A percentile compares a stretch with the other conserved stretches of the same genome.
These are phyloP conservation scores for Parambassis ranga DNA, from an alignment of 2,797 vertebrate species.

Conservation along the genomic window DNA sequence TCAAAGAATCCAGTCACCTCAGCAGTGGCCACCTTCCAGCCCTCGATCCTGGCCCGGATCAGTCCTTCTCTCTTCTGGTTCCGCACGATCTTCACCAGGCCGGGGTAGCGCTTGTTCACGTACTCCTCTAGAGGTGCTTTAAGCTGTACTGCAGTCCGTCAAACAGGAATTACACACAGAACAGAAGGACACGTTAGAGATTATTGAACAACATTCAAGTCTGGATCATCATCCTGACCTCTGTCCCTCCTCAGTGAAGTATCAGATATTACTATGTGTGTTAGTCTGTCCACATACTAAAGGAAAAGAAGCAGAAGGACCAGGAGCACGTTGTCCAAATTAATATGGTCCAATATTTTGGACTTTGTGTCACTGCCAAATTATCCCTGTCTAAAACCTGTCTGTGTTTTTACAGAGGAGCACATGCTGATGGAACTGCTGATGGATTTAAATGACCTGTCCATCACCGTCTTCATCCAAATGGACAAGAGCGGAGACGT, in stretches of 20 bases:
- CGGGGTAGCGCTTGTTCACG: conserved; percentile 93
- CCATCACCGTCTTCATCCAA: no score
- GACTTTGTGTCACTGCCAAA: no score
- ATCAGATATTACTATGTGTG: neutral
- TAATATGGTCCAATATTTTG: no score
- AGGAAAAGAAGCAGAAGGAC: neutral
- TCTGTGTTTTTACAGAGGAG: no score
- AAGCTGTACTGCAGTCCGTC: conserved; percentile 86
- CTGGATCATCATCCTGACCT: no score
- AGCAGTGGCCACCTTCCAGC: conserved; percentile 93
- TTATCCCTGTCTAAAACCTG: no score
- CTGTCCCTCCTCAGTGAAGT: no score
- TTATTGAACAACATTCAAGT: no score
- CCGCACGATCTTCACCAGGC: conserved; percentile 94
- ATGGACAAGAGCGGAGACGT: no score
- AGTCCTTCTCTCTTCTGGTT: conserved; percentile 95
- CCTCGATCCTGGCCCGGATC: conserved; percentile 94
- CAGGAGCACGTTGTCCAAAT: no score
- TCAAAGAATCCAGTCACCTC: conserved; percentile 96
- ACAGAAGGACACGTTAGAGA: neutral
- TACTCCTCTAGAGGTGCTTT: conserved; percentile 94
- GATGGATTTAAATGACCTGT: no score
- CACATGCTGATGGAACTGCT: no score
- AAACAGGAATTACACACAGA: neutral
- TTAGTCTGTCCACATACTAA: neutral